phyloP scores from a whole-genome alignment of 2,113 vertebrate species.

The Notothenia rossii region DNA sequence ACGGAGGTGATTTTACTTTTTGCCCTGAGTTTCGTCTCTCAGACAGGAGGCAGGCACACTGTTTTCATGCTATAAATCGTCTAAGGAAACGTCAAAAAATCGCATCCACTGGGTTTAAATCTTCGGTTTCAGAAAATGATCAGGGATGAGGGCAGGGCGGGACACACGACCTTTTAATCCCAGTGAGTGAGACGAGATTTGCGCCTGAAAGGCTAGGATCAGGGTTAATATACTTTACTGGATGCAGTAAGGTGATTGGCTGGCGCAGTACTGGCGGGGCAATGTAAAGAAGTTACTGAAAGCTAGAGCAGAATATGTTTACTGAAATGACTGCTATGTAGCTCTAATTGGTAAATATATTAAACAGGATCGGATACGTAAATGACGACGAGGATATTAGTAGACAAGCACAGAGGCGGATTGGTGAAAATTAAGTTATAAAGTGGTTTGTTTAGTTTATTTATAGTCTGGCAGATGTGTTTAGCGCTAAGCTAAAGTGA shows the following conservation, averaged over 20 bases:
- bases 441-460: background rate
- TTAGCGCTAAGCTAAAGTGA: slow-evolving; percentile 27
- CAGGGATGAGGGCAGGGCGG: background rate
- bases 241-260: slow-evolving; percentile 18
- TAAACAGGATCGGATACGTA: background rate
- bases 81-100: background rate
- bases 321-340: background rate
- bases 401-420: background rate
- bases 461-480: background rate
- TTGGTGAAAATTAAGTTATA: background rate
- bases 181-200: rapidly evolving
- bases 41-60: background rate
- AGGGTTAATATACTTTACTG: rapidly evolving
- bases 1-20: rapidly evolving
- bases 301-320: background rate
- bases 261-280: slow-evolving; percentile 63
- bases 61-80: no score
- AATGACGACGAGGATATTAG: no score
- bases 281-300: slow-evolving; percentile 58
- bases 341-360: background rate
- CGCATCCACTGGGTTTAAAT: background rate
- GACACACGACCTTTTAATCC: background rate
- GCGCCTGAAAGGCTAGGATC: background rate
- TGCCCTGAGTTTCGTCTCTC: slow-evolving; percentile 15
- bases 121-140: rapidly evolving